phyloP scores from a whole-genome alignment of 2,888 invertebrate genomes.

The Apomyelois bistriatella region DNA sequence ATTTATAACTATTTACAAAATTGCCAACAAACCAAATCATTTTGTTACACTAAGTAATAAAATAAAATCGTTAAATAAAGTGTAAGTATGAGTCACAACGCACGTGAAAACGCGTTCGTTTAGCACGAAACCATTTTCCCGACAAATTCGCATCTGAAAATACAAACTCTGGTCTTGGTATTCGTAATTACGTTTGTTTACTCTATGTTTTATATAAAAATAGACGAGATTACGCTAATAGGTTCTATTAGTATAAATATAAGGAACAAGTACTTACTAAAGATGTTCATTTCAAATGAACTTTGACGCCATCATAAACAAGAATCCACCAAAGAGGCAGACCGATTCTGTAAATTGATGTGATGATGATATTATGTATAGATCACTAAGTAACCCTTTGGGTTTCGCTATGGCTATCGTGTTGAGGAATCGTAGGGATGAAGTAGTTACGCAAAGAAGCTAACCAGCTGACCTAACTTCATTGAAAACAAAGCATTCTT shows the following conservation, averaged over 20 bases:
- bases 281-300: not conserved
- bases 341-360: no score
- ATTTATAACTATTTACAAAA: no score
- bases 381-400: no score
- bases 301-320: not conserved
- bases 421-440: no score
- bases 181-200: slow-evolving; percentile 42
- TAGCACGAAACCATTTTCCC: slow-evolving; percentile 21
- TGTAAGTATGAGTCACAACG: not conserved
- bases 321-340: no score
- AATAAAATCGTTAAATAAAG: not conserved
- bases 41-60: not conserved
- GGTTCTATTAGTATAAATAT: not conserved
- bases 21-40: not conserved
- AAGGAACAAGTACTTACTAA: not conserved
- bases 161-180: slow-evolving; percentile 32
- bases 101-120: slow-evolving; percentile 2
- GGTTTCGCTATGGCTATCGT: no score
- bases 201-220: slow-evolving; percentile 27
- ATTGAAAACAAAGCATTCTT: no score
- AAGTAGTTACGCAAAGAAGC: no score
- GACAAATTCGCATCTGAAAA: slow-evolving; percentile 24
- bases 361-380: no score
- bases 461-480: no score
- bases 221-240: slow-evolving; percentile 11